Evolutionary conservation across 1,140 invertebrate genomes (phyloP), one percentile per base, ranked within the genome.

Genomic region (Drosophila yakuba): DNA sequence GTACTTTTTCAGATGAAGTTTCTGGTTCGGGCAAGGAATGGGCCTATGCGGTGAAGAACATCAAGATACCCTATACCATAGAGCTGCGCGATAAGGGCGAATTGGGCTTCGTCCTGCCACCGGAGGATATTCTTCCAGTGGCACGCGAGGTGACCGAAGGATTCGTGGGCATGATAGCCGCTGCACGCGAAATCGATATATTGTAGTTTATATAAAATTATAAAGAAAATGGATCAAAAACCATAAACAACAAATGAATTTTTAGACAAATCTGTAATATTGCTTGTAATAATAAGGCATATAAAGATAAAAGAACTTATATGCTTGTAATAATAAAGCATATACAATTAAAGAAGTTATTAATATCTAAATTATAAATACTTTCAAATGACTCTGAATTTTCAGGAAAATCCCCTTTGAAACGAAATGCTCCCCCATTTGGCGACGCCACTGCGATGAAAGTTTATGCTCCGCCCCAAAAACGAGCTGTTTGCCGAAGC

Each of bases 61-160:
- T 96, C 1, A 95, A 95, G n/a, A 94, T 97, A 35, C 93, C 95
- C 0, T 97, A 95, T 80, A 94, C 95, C 6, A 94, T 94, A 39
- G 94, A 95, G 74, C 92, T 97, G 8, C 93, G 96, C 4, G 97
- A 97, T 85, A 94, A 92, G 12, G 96, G 97, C 23, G 69, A 92
- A 54, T 94, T 95, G 69, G 97, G 96, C 1, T 98, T 98, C 89
- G 12, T 97, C 0, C 93, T 98, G 15, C 97, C 97, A 1, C 93
- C 95, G 4, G 92, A 94, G 38, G 94, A 96, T 85, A 98, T 98
- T 61, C 92, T 95, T 36, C 95, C 95, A 1, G 96, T 96, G 38
- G 95, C 93, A 32, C 92, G 94, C 72, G 97, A 97, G 93, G 95
- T 96, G 4, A 82, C 95, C 39, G 95, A 95, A 64, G 95, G 94